These are phyloP conservation scores for Gnathonemus longibarbis DNA, from an alignment of 2,113 vertebrate genomes.

Conservation along the genomic window DNA sequence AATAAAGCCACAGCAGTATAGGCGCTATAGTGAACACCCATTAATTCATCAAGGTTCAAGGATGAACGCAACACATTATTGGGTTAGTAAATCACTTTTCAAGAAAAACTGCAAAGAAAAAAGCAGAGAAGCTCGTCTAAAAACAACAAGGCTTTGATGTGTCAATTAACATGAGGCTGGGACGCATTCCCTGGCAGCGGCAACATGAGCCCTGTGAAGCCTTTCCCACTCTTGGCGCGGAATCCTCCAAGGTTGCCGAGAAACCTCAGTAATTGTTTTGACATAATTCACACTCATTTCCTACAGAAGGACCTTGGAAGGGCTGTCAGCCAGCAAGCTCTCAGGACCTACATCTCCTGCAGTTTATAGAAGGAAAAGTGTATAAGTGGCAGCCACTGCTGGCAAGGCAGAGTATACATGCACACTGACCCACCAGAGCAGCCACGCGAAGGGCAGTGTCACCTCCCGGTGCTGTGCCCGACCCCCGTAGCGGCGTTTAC, in stretches of 20 bases:
- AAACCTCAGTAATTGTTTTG: slow-evolving; percentile 8
- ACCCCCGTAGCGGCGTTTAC: not conserved
- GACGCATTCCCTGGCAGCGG: not conserved
- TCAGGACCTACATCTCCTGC: not conserved
- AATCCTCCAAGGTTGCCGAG: not conserved
- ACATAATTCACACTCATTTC: not conserved
- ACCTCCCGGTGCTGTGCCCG: not conserved
- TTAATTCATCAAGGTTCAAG: not conserved
- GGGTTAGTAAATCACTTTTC: not conserved
- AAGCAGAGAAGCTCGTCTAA: not conserved
- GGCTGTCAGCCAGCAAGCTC: not conserved
- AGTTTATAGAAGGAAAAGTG: not conserved
- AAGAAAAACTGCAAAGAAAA: not conserved
- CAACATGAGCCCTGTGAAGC: not conserved
- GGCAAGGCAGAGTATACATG: not conserved
- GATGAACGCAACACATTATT: not conserved
- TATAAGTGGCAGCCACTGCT: not conserved
- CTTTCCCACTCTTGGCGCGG: not conserved
- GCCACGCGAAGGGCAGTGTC: not conserved
- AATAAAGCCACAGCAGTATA: not conserved
- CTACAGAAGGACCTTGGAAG: not conserved
- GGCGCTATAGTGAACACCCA: not conserved
- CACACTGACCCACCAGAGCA: not conserved
- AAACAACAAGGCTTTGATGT: not conserved
- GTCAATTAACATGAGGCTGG: not conserved